Percentiles rank a stretch among this genome's conserved stretches.
Evolutionary conservation across 2,888 invertebrate genomes (phyloP).

Genomic region (Tanypteryx hageni): DNA sequence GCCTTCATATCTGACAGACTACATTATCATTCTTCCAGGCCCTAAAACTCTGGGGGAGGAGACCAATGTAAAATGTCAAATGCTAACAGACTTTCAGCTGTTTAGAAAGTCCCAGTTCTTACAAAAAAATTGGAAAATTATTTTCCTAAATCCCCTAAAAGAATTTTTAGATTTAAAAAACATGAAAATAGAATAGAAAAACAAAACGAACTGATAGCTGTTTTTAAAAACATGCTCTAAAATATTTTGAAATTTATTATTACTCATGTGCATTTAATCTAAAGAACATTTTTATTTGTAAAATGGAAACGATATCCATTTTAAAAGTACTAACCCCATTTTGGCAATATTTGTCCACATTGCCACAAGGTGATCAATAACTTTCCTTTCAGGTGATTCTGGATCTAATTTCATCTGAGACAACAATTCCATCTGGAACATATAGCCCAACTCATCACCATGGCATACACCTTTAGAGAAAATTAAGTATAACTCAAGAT

Average conservation of each 20-base stretch:
- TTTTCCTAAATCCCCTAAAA: not conserved
- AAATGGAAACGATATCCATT: not conserved
- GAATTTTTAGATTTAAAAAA: not conserved
- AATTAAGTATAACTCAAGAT: not conserved
- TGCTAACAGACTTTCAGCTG: too few species aligned
- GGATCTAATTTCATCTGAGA: constrained; percentile 51
- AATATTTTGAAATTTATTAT: too few species aligned
- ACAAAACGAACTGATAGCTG: not conserved
- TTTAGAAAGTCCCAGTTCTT: too few species aligned
- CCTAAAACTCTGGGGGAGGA: too few species aligned
- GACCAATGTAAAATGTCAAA: too few species aligned
- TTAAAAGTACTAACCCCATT: constrained; percentile 65
- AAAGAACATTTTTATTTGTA: not conserved
- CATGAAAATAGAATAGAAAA: not conserved
- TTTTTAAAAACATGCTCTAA: not conserved
- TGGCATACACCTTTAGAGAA: constrained; percentile 66
- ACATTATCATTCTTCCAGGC: too few species aligned
- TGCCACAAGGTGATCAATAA: constrained; percentile 59
- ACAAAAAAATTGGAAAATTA: too few species aligned
- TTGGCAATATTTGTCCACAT: constrained; percentile 68
- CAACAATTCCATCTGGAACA: constrained; percentile 65
- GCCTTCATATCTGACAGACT: too few species aligned
- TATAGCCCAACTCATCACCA: constrained; percentile 67
- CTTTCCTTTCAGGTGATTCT: constrained; percentile 62
- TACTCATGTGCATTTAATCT: not conserved